phyloP scores from a whole-genome alignment of 2,888 invertebrate genomes.

The Ptychoptera albimana region DNA sequence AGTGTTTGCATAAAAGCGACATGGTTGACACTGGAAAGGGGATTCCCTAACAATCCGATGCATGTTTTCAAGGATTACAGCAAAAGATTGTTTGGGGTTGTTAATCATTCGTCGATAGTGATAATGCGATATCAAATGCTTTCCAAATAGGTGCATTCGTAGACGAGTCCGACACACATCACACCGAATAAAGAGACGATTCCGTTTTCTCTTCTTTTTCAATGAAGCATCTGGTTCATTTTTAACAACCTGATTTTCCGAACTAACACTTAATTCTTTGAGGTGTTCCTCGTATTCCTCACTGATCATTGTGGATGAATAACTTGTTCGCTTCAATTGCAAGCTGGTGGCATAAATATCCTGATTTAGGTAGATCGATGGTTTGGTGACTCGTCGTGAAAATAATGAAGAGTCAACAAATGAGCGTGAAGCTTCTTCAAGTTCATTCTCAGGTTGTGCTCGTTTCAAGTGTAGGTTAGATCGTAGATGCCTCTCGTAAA shows the following conservation, averaged over 20 bases:
- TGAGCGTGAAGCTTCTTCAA: conserved; percentile 36
- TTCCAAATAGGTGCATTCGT: conserved; percentile 53
- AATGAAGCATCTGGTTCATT: conserved; percentile 8
- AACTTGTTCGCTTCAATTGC: too few relatives aligned
- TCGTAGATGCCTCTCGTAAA: conserved; percentile 61
- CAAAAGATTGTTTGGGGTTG: conserved; percentile 37
- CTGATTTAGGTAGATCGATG: conserved; percentile 28
- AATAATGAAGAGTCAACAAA: background rate
- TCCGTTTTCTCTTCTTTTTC: conserved; percentile 35
- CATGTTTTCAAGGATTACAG: conserved; percentile 60
- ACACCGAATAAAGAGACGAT: conserved; percentile 45
- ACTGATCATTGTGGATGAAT: too few relatives aligned
- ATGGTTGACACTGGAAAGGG: conserved; percentile 72
- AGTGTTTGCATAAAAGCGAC: conserved; percentile 72
- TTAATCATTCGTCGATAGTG: conserved; percentile 59
- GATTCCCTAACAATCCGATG: conserved; percentile 61
- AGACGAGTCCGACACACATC: conserved; percentile 57
- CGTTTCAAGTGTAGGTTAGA: conserved; percentile 56
- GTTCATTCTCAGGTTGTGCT: conserved; percentile 47
- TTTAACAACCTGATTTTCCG: conserved; percentile 2
- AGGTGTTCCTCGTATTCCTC: too few relatives aligned
- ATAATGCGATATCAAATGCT: conserved; percentile 73
- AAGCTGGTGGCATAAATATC: conserved; percentile 18
- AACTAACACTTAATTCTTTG: too few relatives aligned
- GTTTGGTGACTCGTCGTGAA: conserved; percentile 21